Conservation (phyloP, 2,113 vertebrate species). For the Elephas maximus region DNA sequence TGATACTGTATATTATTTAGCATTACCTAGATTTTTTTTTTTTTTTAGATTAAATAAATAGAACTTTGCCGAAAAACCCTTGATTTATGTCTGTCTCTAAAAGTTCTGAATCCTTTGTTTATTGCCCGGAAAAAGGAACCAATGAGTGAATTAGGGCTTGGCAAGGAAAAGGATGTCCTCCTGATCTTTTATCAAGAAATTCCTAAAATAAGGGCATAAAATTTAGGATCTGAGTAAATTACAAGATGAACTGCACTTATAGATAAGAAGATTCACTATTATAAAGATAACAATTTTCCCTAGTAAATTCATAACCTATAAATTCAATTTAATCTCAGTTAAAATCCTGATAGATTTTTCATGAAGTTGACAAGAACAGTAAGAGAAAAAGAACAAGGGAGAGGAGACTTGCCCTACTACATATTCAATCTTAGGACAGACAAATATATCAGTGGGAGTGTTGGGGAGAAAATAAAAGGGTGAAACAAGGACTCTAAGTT, state of each 20-base stretch:
- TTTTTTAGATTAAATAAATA: background rate
- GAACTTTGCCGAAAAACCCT: background rate
- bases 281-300: background rate
- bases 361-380: background rate
- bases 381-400: background rate
- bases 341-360: background rate
- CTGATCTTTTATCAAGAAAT: background rate
- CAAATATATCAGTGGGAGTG: background rate
- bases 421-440: background rate
- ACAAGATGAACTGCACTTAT: background rate
- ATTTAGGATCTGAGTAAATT: background rate
- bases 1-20: background rate
- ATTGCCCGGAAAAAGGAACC: background rate
- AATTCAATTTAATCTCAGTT: background rate
- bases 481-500: background rate
- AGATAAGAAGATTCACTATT: background rate
- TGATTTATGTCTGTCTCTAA: background rate
- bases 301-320: background rate
- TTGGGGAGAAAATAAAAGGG: background rate
- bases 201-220: background rate
- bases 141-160: background rate
- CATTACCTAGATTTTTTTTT: background rate
- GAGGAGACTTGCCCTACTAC: background rate
- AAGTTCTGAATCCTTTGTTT: background rate
- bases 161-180: background rate